phyloP scores from a whole-genome alignment of 2,888 invertebrate species.

The Biston stratarius region DNA sequence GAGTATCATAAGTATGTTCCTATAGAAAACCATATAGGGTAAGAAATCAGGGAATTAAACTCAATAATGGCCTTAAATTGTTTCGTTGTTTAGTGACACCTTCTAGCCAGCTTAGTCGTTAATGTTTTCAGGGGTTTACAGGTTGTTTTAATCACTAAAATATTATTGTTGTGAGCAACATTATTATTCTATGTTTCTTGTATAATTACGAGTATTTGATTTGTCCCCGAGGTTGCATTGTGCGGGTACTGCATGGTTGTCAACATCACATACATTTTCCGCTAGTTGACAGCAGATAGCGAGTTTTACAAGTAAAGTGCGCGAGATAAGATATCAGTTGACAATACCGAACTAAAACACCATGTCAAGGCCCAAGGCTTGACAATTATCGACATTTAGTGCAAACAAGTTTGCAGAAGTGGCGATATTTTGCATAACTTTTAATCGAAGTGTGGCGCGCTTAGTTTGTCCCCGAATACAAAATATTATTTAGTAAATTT shows the following conservation, averaged over 20 bases:
- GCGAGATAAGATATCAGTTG: slow-evolving; percentile 38
- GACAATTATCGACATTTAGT: slow-evolving; percentile 23
- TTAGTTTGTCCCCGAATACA: neutral
- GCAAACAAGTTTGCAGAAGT: slow-evolving; percentile 12
- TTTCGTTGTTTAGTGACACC: too few relatives aligned
- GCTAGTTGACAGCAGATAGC: slow-evolving; percentile 19
- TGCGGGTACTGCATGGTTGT: slow-evolving; percentile 20
- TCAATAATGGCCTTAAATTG: too few relatives aligned
- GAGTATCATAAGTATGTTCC: too few relatives aligned
- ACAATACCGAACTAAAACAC: slow-evolving; percentile 36
- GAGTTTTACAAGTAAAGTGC: slow-evolving; percentile 15
- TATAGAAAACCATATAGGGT: too few relatives aligned
- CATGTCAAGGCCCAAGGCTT: slow-evolving; percentile 35
- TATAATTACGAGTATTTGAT: neutral
- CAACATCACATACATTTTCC: slow-evolving; percentile 17
- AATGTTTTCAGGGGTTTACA: too few relatives aligned
- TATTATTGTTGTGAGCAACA: neutral
- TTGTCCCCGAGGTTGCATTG: neutral
- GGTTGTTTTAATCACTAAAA: too few relatives aligned
- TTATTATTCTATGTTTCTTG: too few relatives aligned
- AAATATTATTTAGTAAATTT: neutral
- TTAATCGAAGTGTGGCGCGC: neutral
- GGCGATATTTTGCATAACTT: slow-evolving; percentile 5
- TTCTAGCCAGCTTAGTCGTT: too few relatives aligned
- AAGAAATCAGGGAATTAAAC: too few relatives aligned